Evolutionary conservation across 2,888 invertebrate genomes (phyloP).

Genomic region (Lydus trimaculatus): DNA sequence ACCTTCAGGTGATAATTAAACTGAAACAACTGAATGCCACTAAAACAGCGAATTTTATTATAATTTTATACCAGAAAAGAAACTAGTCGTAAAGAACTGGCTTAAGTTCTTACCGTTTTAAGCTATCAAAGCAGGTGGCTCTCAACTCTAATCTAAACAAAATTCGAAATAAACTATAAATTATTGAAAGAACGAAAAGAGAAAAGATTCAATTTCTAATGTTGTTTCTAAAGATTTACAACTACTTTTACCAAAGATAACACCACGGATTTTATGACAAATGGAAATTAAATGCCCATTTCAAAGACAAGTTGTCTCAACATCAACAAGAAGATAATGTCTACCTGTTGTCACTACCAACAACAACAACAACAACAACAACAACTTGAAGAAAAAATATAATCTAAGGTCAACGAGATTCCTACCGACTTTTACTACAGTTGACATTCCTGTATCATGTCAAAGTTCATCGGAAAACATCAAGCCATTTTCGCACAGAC

Average conservation of each 20-base stretch:
- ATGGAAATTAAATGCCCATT: background rate
- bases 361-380: background rate
- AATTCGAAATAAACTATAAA: background rate
- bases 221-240: background rate
- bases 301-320: background rate
- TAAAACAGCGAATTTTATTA: background rate
- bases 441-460: background rate
- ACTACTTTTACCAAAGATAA: background rate
- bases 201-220: background rate
- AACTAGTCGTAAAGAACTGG: background rate
- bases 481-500: background rate
- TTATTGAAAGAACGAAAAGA: background rate
- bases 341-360: background rate
- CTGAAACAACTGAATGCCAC: background rate
- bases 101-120: background rate
- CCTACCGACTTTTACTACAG: background rate
- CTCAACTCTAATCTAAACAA: background rate
- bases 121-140: background rate
- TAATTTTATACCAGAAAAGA: background rate
- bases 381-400: background rate
- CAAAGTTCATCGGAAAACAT: background rate
- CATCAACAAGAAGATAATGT: background rate
- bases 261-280: background rate
- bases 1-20: background rate
- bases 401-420: background rate